phyloP scores from a whole-genome alignment of 2,888 invertebrate genomes.

The Dynastes grantii region DNA sequence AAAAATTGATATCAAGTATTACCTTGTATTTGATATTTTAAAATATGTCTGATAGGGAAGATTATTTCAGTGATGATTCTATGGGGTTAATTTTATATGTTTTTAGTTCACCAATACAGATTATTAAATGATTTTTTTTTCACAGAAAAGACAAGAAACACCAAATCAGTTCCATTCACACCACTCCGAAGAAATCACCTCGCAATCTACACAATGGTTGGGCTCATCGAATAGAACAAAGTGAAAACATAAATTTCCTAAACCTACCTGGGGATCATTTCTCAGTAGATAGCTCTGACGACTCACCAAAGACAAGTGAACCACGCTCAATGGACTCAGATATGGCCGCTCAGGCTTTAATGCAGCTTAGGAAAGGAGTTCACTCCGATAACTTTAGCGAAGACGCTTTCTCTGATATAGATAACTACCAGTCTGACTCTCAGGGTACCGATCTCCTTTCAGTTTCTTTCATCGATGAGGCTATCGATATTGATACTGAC shows the following conservation, averaged over 20 bases:
- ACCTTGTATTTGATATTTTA: no score
- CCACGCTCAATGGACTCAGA: conserved; percentile 32
- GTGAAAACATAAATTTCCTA: conserved; percentile 50
- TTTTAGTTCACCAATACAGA: no score
- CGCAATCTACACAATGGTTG: conserved; percentile 51
- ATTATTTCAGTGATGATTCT: no score
- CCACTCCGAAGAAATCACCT: conserved; percentile 50
- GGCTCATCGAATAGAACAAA: conserved; percentile 40
- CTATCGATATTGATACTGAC: conserved; percentile 36
- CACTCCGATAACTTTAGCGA: conserved; percentile 31
- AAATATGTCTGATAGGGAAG: no score
- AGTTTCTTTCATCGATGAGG: conserved; percentile 36
- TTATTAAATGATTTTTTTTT: conserved; percentile 17
- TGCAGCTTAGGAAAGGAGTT: conserved; percentile 44
- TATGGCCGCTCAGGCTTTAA: conserved; percentile 51
- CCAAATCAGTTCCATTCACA: conserved; percentile 35
- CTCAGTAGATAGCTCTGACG: conserved; percentile 26
- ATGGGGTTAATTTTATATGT: no score
- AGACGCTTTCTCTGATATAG: conserved; percentile 44
- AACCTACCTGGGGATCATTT: conserved; percentile 36
- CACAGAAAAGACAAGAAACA: conserved; percentile 48
- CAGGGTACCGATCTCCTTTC: conserved; percentile 44
- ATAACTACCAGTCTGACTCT: conserved; percentile 44
- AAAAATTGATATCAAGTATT: no score
- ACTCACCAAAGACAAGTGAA: conserved; percentile 40